Evolutionary conservation across 2,888 invertebrate species (phyloP), one percentile per base, ranked within the genome.

Genomic region (Phengaris alcon): DNA sequence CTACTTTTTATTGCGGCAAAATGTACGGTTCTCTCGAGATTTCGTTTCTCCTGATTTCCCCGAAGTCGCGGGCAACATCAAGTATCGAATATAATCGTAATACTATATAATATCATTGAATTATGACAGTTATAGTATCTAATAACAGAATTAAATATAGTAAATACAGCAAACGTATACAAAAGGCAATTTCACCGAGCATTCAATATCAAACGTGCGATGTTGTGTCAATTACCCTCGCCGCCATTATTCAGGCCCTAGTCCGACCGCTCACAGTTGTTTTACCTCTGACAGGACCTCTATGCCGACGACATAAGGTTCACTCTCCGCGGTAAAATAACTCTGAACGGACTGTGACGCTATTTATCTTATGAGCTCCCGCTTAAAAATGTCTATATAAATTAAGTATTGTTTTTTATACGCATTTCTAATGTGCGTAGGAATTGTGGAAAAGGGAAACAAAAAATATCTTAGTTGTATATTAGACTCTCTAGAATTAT

Each of bases 131-230:
- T 35, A 4, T 35, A 35, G 35, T 35, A 35, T 35, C 35, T 4
- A 35, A 35, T 35, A 35, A 35, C 4, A 35, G 35, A 35, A 35
- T 35, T 54, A 76, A 75, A 72, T 64, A 59, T 70, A 46, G 35
- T 9, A 59, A 77, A 52, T 52, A 52, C 52, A 35, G 35, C 35
- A 6, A 68, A 69, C 52, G 55, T 57, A 76, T 77, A 77, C 77
- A 77, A 77, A 77, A 76, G 77, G 68, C 68, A 75, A 77, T 76
- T 76, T 76, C 57, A 59, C 57, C 76, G 73, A 57, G 76, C 76
- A 76, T 77, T 77, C 76, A 77, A 77, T 77, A 77, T 77, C 74
- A 75, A 74, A 74, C 75, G 74, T 76, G 75, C 75, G 68, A 73
- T 74, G 77, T 76, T 77, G 68, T 64, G 75, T 77, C 77, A 77